phyloP scores from a whole-genome alignment of 2,797 vertebrate genomes.

The Aythya fuligula region DNA sequence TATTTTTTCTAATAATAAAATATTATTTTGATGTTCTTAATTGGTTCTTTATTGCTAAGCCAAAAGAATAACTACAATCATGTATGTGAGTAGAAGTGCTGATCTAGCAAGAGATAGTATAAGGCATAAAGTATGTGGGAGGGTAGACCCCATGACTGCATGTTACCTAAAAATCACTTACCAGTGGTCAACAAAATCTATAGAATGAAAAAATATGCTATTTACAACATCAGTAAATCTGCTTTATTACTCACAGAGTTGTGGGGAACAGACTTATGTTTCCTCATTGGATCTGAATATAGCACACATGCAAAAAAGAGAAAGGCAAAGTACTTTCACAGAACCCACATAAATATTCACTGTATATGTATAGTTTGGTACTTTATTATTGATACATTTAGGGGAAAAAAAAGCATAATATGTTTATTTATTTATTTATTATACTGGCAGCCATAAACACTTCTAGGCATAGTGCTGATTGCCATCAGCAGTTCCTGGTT shows the following conservation, averaged over 20 bases:
- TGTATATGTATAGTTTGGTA: background rate
- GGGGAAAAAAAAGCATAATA: background rate
- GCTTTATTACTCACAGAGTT: background rate
- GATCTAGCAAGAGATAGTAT: background rate
- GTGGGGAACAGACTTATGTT: background rate
- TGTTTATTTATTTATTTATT: background rate
- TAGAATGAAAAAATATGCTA: background rate
- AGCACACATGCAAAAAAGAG: background rate
- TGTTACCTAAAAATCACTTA: background rate
- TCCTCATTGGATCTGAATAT: background rate
- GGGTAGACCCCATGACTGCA: background rate
- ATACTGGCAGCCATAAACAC: background rate
- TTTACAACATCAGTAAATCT: background rate
- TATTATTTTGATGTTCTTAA: background rate
- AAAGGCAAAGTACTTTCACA: background rate
- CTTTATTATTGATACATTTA: background rate
- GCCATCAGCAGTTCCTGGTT: background rate
- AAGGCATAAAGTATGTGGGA: background rate
- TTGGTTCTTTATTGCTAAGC: background rate
- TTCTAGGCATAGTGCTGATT: background rate
- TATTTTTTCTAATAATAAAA: background rate
- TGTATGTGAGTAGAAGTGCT: background rate
- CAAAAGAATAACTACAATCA: background rate
- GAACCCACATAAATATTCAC: background rate
- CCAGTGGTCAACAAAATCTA: background rate